Conservation (phyloP, 2,113 vertebrate genomes). For the Pelecanus crispus region DNA sequence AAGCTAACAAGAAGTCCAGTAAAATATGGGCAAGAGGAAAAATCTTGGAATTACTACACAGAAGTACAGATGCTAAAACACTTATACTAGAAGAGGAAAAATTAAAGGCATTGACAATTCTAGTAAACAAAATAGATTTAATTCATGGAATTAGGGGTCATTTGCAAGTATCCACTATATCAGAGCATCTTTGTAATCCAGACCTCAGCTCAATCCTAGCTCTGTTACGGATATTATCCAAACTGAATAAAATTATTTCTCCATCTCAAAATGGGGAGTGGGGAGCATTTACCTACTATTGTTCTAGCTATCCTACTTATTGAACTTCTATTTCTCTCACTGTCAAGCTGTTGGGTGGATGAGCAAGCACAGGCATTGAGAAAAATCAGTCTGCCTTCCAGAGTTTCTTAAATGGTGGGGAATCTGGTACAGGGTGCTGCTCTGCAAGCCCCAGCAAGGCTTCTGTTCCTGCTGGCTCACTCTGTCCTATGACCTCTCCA, state of each 20-base stretch:
- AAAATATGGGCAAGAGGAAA: neutral
- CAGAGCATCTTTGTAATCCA: neutral
- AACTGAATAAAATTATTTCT: neutral
- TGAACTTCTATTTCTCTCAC: neutral
- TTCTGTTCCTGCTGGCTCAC: neutral
- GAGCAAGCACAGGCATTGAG: neutral
- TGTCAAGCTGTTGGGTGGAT: neutral
- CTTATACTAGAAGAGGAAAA: neutral
- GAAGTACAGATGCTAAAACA: neutral
- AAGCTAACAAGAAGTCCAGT: neutral
- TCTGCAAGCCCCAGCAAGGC: neutral
- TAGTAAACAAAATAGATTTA: neutral
- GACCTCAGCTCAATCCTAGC: neutral
- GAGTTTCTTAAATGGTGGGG: neutral
- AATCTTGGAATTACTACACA: neutral
- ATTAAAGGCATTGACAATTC: neutral
- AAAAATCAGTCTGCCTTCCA: neutral
- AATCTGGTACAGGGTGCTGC: neutral
- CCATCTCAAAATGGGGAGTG: neutral
- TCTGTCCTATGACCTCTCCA: neutral
- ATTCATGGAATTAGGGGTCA: neutral
- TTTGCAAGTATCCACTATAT: neutral
- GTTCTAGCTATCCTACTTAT: neutral
- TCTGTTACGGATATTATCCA: neutral
- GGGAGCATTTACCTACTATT: neutral